Base-by-base conservation (phyloP, 1,140 invertebrate species). In the Trichoplusia ni region DNA sequence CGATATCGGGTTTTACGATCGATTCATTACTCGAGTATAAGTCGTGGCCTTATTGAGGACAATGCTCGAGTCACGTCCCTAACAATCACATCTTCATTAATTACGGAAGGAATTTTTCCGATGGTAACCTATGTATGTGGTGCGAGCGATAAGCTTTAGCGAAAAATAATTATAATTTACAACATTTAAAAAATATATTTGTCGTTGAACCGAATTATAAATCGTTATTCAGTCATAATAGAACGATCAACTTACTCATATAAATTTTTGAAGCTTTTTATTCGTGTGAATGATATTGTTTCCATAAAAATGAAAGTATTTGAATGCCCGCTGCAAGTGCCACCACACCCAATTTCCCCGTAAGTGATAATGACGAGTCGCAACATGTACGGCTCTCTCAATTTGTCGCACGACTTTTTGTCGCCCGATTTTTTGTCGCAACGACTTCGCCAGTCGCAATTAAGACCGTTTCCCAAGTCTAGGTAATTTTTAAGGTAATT, bases 61-160 rank as follows among this genome's bases (percentile, higher is more conserved):
- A 83, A 82, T 78, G 74, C 71, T 69, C 67, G 65, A 72, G 73
- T 66, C 76, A 74, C 73, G 75, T 81, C 73, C 68, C 65, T 84
- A 80, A 88, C 86, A 88, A 88, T 90, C 85, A 89, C 86, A 90
- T 90, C 86, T 90, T 90, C 84, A 90, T 90, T 90, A 88, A 90
- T 90, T 88, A 84, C 80, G 40, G 31, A 46, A 73, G 73, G 79
- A 79, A 82, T 90, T 81, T 83, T 82, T 75, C 69, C 71, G 71
- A 81, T 77, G 70, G 64, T 59, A 60, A 60, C 61, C 46, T 53
- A 42, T 49, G 23, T 42, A 47, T 58, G 42, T 38, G 49, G 62
- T 56, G 14, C 35, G 23, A 61, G 31, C 31, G 13, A 59, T 40
- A 46, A 37, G 13, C 33, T 54, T 33, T 14, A 54, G 51, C 51